phyloP scores from a whole-genome alignment of 30 jellyfish, hydroid and myxozoan genomes.

The Rhopilema esculentum region DNA sequence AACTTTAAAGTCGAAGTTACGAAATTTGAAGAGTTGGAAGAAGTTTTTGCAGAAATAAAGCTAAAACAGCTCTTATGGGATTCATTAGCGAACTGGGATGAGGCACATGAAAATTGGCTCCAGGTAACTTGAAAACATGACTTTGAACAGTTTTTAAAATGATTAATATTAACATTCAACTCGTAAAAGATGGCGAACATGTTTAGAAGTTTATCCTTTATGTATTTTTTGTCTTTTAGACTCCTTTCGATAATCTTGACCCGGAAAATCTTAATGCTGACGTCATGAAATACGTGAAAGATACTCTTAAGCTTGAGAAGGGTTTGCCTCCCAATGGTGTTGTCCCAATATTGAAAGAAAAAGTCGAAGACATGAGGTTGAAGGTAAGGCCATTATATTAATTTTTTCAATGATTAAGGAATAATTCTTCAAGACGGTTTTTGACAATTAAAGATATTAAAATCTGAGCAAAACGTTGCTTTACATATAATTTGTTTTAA shows the following conservation, averaged over 20 bases:
- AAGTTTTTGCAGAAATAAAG: constrained; percentile 85
- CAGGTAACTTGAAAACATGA: too few species aligned
- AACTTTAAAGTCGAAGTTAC: constrained; percentile 98
- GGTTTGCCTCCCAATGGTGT: constrained; percentile 99
- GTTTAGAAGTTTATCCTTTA: too few species aligned
- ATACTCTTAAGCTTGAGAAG: constrained; percentile 90
- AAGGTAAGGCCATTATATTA: constrained; percentile 57
- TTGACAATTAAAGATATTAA: too few species aligned
- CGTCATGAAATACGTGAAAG: constrained; percentile 95
- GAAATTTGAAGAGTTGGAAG: constrained; percentile 91
- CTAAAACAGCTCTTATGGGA: constrained; percentile 95
- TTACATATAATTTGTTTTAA: too few species aligned
- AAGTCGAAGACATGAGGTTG: constrained; percentile 90
- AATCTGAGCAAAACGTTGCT: too few species aligned
- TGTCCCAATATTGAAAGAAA: constrained; percentile 94
- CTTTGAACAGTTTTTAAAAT: not conserved
- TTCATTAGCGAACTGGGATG: constrained; percentile 92
- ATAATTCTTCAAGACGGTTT: too few species aligned
- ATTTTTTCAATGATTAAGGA: too few species aligned
- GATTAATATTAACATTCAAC: too few species aligned
- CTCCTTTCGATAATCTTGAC: constrained; percentile 77
- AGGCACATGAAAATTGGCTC: constrained; percentile 77
- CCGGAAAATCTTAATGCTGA: constrained; percentile 84
- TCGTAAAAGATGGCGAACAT: too few species aligned
- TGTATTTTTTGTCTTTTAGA: too few species aligned